Conservation (phyloP, 2,113 vertebrate species). For the Muntiacus reevesi region DNA sequence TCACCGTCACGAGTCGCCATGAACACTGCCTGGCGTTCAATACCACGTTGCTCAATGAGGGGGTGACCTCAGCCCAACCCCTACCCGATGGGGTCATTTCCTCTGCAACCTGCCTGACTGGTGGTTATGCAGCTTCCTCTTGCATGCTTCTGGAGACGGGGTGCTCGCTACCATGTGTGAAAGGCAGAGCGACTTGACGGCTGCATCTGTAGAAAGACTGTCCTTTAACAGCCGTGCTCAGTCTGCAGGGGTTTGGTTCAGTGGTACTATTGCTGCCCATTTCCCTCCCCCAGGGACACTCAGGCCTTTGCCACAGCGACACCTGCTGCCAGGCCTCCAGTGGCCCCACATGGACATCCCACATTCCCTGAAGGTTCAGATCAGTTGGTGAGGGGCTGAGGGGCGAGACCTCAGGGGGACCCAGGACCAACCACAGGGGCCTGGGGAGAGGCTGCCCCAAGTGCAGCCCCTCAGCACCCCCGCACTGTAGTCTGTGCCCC, state of each 20-base stretch:
- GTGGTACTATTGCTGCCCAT: background rate
- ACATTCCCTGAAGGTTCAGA: background rate
- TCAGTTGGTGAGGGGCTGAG: background rate
- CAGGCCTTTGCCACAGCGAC: background rate
- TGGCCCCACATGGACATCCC: background rate
- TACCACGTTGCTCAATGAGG: background rate
- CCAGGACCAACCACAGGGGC: background rate
- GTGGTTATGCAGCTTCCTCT: background rate
- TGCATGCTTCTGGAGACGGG: background rate
- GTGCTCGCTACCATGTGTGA: rapidly evolving
- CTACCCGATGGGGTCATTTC: background rate
- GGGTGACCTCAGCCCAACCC: background rate
- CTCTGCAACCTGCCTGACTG: no score
- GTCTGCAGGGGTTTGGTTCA: no score
- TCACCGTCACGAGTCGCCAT: background rate
- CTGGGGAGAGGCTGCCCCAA: background rate
- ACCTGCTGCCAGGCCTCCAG: background rate
- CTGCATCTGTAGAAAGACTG: background rate
- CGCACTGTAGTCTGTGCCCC: background rate
- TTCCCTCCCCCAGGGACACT: background rate
- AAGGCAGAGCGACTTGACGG: background rate
- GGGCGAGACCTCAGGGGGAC: background rate
- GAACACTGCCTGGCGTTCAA: background rate
- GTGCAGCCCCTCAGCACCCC: background rate
- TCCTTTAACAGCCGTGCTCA: background rate